These are phyloP conservation scores for Cherax quadricarinatus DNA, from an alignment of 1,140 invertebrate species.

Conservation along the genomic window DNA sequence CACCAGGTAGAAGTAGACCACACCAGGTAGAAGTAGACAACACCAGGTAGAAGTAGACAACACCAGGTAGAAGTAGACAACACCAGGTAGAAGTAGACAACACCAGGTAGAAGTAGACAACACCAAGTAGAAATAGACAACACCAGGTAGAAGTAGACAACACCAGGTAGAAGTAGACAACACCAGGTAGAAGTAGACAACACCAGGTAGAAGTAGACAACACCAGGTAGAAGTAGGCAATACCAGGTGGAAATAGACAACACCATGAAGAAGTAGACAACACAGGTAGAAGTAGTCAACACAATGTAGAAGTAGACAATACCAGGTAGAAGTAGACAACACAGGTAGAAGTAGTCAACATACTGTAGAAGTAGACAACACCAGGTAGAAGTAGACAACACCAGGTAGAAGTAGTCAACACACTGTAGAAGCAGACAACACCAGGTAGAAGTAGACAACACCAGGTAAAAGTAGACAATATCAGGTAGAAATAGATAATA, in stretches of 20 bases:
- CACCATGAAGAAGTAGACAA: no score
- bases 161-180: background rate
- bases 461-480: background rate
- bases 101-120: background rate
- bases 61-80: no score
- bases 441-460: no score
- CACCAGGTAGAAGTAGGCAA: no score
- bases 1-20: background rate
- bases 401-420: no score
- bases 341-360: background rate
- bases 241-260: no score
- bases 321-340: background rate
- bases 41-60: background rate
- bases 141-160: background rate
- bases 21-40: background rate
- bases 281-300: no score
- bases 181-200: no score
- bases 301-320: background rate
- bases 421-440: no score
- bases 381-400: no score
- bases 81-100: no score
- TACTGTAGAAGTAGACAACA: background rate
- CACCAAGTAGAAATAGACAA: background rate
- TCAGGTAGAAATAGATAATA: background rate
- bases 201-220: no score